Evolutionary conservation across 2,888 invertebrate genomes (phyloP), one percentile per base, ranked within the genome.

Genomic region (Troglohyphantes excavatus): DNA sequence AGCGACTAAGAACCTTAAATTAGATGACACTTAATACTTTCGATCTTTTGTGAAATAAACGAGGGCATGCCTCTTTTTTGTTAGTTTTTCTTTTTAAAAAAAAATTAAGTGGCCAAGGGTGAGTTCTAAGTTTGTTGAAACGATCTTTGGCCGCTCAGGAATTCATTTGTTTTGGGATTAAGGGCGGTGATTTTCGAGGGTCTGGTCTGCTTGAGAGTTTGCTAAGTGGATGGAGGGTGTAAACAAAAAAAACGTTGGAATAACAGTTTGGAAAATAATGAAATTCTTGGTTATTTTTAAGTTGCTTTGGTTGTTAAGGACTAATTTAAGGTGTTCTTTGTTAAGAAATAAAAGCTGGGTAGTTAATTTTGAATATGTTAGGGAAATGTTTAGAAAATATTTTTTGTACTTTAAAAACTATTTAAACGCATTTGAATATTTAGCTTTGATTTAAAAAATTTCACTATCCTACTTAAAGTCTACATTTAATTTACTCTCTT

Each of bases 1-100:
- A 39, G 70, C n/a, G 72, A 43, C 82, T 72, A 61, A 82, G 82
- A 68, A 82, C 70, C 61, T 82, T 82, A 82, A 82, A 82, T 82
- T 82, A 72, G 70, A 72, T 70, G 82, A 82, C 82, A 82, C 82
- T 72, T 61, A 72, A 72, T 39, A 29, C 59, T 53, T 65, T 79
- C 59, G 33, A 82, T 82, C 72, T 26, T 21, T 5, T 0, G 17
- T 2, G 65, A 43, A 43, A 65, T 65, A 79, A 79, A 79, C 17
- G 29, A n/a, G n/a, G n/a, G n/a, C n/a, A 67, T 65, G 78, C n/a
- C 27, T 43, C 2, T 13, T 72, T 26, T 26, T 72, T n/a, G 2
- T 63, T 68, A 17, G 11, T 26, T 19, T n/a, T 70, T 21, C 5
- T 39, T 33, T 11, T 0, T 3, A 39, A 39, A 23, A 72, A 72